These are phyloP conservation scores for Mesochorus sp. DNA, from an alignment of 2,888 invertebrate genomes.

Conservation along the genomic window DNA sequence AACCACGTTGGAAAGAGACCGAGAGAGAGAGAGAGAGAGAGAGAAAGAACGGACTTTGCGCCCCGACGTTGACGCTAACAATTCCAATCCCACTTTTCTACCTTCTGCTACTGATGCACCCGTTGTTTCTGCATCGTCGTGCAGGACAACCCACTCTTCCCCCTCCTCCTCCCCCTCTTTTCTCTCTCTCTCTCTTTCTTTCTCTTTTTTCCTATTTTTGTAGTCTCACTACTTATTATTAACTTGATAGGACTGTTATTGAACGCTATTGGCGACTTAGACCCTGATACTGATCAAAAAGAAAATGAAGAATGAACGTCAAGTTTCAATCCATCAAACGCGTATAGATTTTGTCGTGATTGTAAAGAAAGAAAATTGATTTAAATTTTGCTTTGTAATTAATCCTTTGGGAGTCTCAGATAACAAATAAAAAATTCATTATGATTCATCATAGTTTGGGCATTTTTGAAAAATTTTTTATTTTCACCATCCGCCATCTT, in stretches of 20 bases:
- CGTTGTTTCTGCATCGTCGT: constrained; percentile 2
- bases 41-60: constrained; percentile 44
- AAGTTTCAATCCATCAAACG: no score
- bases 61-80: constrained; percentile 42
- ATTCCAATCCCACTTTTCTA: constrained; percentile 25
- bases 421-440: no score
- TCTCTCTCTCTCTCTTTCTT: background rate
- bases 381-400: no score
- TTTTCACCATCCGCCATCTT: no score
- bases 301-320: background rate
- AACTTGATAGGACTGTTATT: constrained; percentile 1
- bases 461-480: no score
- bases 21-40: no score
- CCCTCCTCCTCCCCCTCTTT: background rate
- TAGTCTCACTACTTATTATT: constrained; percentile 23
- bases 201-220: background rate
- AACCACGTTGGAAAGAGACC: no score
- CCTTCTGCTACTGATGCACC: constrained; percentile 24
- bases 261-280: background rate
- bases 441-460: no score
- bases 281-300: background rate
- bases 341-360: no score
- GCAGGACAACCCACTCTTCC: background rate
- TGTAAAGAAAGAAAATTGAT: no score
- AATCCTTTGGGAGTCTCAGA: no score